Evolutionary conservation across 1,140 invertebrate genomes (phyloP), one percentile per base, ranked within the genome.

Genomic region (Lamellibrachia luymesi): DNA sequence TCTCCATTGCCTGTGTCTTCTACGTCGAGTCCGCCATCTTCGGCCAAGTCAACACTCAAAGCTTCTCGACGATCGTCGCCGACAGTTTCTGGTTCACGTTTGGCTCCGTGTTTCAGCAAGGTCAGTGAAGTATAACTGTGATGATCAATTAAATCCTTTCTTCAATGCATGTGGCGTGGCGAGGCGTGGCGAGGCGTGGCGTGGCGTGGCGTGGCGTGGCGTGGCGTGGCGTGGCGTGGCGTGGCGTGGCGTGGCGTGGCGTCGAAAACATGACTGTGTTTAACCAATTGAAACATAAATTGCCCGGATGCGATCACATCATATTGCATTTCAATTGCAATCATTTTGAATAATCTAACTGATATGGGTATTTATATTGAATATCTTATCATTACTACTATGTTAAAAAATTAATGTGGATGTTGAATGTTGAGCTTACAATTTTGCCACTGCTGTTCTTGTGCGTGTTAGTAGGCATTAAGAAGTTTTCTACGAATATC

Each of bases 51-150:
- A 91, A n/a, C 90, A 91, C 10, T n/a, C 38, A n/a, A 38, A 17
- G 90, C 13, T 49, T 91, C 90, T n/a, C 50, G 49, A 25, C 49
- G 38, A 51, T 49, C 13, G 13, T 91, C 38, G 49, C 38, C 90
- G 50, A 51, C 49, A 50, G 49, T 49, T n/a, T 91, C 38, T 91
- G 90, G 90, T 91, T 91, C 27, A 51, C 90, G 49, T 91, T 50
- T 25, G 90, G 90, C 38, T 49, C 90, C 17, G 49, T 91, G 17
- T 49, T 91, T 51, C 90, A 91, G 90, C 90, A 91, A 91, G 90
- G 90, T 91, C 6, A 7, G 52, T 56, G 6, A 13, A 0, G 6
- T 7, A 13, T 56, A 13, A 56, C 52, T 56, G 52, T 7, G 38
- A 38, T 38, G 38, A 38, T 38, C 38, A 56, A 56, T 56, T 56